Percentiles rank a stretch among this genome's conserved stretches.
These are phyloP conservation scores for Forbesichthys agassizii DNA, from an alignment of 2,113 vertebrate genomes.

Conservation along the genomic window DNA sequence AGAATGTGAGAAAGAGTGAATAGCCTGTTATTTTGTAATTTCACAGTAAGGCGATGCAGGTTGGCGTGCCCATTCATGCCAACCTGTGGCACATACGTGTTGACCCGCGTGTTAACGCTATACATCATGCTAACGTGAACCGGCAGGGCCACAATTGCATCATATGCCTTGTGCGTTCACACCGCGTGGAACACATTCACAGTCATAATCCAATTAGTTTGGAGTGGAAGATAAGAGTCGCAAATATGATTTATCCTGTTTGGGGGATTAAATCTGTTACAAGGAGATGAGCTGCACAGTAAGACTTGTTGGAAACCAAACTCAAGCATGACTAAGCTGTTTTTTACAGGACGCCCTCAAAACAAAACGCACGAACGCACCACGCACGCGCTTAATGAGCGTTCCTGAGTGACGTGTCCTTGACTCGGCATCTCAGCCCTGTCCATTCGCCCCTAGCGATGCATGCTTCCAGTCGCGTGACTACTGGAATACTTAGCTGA, in stretches of 20 bases:
- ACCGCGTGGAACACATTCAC: slow-evolving; percentile 47
- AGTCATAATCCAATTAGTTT: slow-evolving; percentile 67
- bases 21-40: no score
- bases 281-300: not conserved
- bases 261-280: slow-evolving; percentile 51
- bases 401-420: slow-evolving; percentile 49
- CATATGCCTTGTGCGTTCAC: slow-evolving; percentile 39
- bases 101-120: not conserved
- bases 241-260: slow-evolving; percentile 59
- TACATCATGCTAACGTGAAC: slow-evolving; percentile 41
- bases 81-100: not conserved
- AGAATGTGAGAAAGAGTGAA: no score
- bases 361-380: not conserved
- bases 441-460: not conserved
- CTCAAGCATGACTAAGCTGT: slow-evolving; percentile 44
- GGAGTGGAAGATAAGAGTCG: slow-evolving; percentile 50
- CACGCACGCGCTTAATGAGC: slow-evolving; percentile 43
- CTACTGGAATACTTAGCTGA: not conserved
- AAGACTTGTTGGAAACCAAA: slow-evolving; percentile 26
- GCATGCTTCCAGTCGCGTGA: no score
- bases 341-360: slow-evolving; percentile 14
- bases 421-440: slow-evolving; percentile 21
- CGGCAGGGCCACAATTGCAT: slow-evolving; percentile 50
- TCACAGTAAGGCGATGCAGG: no score
- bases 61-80: not conserved